A percentile compares a stretch with the other conserved stretches of the same genome.
Evolutionary conservation across 2,888 invertebrate species (phyloP).

Genomic region (Macrostomum cliftonense): DNA sequence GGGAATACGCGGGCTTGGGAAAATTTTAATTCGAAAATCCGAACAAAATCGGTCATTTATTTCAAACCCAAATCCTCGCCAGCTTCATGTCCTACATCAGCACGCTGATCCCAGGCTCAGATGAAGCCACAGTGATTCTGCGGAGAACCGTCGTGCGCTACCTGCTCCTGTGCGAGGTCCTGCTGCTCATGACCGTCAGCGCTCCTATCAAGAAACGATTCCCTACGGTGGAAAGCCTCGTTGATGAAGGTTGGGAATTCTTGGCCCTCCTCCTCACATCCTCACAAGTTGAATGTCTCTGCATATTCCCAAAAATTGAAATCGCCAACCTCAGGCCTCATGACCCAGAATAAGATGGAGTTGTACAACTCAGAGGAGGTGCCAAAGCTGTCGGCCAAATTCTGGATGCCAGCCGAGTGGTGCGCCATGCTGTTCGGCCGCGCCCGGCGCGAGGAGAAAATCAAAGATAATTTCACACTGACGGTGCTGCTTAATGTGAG

Average conservation of each 20-base stretch:
- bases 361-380: no score
- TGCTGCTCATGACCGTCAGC: slow-evolving; percentile 47
- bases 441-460: slow-evolving; percentile 42
- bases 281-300: no score
- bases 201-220: slow-evolving; percentile 46
- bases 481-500: no score
- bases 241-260: slow-evolving; percentile 32
- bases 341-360: no score
- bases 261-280: no score
- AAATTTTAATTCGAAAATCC: no score
- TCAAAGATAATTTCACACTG: slow-evolving; percentile 35
- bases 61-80: no score
- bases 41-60: no score
- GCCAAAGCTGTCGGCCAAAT: slow-evolving; percentile 32
- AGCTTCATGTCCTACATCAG: slow-evolving; percentile 3
- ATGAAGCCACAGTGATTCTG: slow-evolving; percentile 46
- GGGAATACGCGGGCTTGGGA: neutral
- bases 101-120: slow-evolving; percentile 40
- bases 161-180: slow-evolving; percentile 39
- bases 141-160: slow-evolving; percentile 48
- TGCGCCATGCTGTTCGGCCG: slow-evolving; percentile 45
- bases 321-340: no score
- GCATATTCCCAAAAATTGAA: no score
- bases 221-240: slow-evolving; percentile 39
- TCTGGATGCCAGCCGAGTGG: slow-evolving; percentile 51